Base-by-base conservation (phyloP, 2,113 vertebrate genomes). In the Alethe diademata region DNA sequence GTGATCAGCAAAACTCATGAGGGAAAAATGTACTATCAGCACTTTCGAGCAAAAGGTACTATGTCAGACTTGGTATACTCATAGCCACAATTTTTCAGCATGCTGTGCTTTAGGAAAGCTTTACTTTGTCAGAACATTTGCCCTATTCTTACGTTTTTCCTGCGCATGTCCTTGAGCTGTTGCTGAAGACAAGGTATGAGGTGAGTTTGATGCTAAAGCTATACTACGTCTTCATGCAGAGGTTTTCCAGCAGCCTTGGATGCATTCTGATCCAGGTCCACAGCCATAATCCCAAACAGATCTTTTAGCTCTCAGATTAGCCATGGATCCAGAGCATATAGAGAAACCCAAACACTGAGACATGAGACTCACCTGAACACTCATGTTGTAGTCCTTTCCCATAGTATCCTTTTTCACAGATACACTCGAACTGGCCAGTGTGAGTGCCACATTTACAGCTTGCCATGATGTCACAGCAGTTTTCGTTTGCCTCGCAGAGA, bases 371-470 rank as follows among this genome's bases (percentile, higher is more conserved):
- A 99, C 99, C 99, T 97, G 98, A 98, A 69, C 99, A 99, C 93
- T 99, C 99, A 24, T 99, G 97, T 48, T 99, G 98, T 3, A 99
- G 98, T 14, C 99, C 99, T 95, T 99, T 99, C 33, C 99, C 99
- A 0, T 99, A 99, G 94, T 99, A 98, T 19, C 99, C 99, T 96
- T 99, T 99, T 88, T 99, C 99, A 81, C 99, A 99, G 97, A 99
- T 97, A 82, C 99, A 99, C 95, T 99, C 99, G 3, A 99, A 99
- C 91, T 99, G 99, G n/a, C 99, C 99, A 0, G 99, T 99, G 97
- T 99, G 99, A 11, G 99, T 99, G 54, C 99, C 99, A 10, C 99
- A 99, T 93, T 99, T 99, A 84, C 99, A 99, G 97, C 99, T 99
- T 57, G 99, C 99, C 99, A 99, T 99, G 90, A 97, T 91, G 97